Evolutionary conservation across 2,888 invertebrate species (phyloP), one percentile per base, ranked within the genome.

Genomic region (Xanthia togata): DNA sequence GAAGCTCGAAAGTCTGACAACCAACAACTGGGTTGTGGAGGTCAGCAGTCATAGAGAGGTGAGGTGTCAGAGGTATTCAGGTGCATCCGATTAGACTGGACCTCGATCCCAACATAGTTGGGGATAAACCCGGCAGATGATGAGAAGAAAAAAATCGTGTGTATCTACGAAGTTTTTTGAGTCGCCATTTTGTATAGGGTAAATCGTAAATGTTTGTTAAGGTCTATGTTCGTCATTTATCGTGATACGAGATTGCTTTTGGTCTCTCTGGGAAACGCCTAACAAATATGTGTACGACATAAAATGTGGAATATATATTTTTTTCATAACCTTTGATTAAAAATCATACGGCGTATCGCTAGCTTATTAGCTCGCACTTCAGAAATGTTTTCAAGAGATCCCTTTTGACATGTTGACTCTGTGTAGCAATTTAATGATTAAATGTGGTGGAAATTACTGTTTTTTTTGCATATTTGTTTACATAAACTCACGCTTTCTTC

Each of bases 221-320:
- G 53, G 53, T 47, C 53, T 57, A 35, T 41, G 47, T 62, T 50
- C 53, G 20, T 70, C 63, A 73, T 67, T 76, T 79, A 26, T 55
- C 31, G 65, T 47, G 57, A 53, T 69, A 63, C 53, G 14, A 74
- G 17, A 72, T 83, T 75, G n/a, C n/a, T 60, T 82, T 71, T 11
- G 50, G 55, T 50, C 35, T 60, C 35, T 41, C 38, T 57, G 53
- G 26, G 23, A 70, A 63, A 59, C 73, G 12, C 23, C 12, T 55
- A 55, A 38, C 57, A 63, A 76, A 82, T 71, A 63, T 44, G 44
- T 20, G 26, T 11, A n/a, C 35, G 53, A 74, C 35, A 65, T 70
- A 64, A 70, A 80, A 69, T 55, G 47, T 55, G 12, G n/a, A 55
- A 60, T 17, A 79, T 35, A 3, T 60, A 50, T 68, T 35, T 50